phyloP scores from a whole-genome alignment of 1,140 invertebrate genomes.

The Platorchestia sp. region DNA sequence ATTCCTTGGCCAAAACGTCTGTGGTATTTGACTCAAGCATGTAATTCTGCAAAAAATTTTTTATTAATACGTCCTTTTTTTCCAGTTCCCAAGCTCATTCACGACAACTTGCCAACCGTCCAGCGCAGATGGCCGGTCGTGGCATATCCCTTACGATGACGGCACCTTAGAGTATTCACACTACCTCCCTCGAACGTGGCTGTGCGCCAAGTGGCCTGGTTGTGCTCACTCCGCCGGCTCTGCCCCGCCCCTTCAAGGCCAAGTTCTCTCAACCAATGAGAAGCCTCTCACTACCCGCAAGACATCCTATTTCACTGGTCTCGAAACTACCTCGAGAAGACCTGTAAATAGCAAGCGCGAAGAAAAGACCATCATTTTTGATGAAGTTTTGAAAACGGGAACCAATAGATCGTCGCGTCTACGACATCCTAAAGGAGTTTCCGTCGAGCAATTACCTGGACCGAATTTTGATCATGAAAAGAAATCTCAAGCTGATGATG shows the following conservation, averaged over 20 bases:
- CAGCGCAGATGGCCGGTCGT: background rate
- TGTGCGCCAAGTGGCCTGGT: background rate
- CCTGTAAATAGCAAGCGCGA: background rate
- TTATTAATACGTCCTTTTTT: background rate
- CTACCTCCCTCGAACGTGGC: constrained; percentile 11
- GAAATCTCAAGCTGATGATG: background rate
- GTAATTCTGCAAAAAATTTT: background rate
- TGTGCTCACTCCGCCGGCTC: background rate
- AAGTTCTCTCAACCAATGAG: background rate
- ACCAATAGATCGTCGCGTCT: too few species aligned
- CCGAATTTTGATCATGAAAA: background rate
- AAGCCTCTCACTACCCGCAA: background rate
- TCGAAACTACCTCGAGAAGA: background rate
- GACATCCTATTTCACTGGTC: background rate
- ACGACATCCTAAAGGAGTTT: background rate
- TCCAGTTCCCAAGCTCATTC: background rate
- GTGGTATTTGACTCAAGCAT: background rate
- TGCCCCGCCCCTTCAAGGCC: background rate
- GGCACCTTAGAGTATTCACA: background rate
- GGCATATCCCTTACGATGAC: constrained; percentile 38
- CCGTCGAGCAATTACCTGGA: background rate
- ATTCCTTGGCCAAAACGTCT: background rate
- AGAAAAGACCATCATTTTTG: too few species aligned
- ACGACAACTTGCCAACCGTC: constrained; percentile 11
- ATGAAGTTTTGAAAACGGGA: too few species aligned